These are phyloP conservation scores for Dendroctonus ponderosae DNA, from an alignment of 1,140 invertebrate genomes.

Conservation along the genomic window DNA sequence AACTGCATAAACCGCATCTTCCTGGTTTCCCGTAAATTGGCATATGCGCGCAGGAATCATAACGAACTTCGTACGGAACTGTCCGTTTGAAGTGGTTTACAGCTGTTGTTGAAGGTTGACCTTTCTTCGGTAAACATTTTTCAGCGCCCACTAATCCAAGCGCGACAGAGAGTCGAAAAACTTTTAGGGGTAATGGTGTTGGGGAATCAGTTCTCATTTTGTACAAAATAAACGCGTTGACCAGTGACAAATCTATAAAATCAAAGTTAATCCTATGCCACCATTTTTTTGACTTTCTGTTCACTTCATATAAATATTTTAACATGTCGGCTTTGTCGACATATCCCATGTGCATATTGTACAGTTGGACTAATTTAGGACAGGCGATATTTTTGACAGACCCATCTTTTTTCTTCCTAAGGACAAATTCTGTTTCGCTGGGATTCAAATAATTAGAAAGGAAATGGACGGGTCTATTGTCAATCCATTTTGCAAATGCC, in stretches of 20 bases:
- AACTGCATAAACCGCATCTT: too few species aligned
- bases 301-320: too few species aligned
- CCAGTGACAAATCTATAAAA: slow-evolving; percentile 34
- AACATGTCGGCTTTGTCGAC: too few species aligned
- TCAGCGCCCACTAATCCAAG: slow-evolving; percentile 31
- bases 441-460: slow-evolving; percentile 49
- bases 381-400: slow-evolving; percentile 22
- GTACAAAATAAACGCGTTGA: slow-evolving; percentile 34
- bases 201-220: slow-evolving; percentile 19
- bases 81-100: too few species aligned
- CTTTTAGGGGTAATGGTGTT: slow-evolving; percentile 15
- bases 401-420: slow-evolving; percentile 45
- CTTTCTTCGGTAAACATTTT: too few species aligned
- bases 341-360: too few species aligned
- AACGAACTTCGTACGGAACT: too few species aligned
- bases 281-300: too few species aligned
- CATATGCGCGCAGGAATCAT: too few species aligned
- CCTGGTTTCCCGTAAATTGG: too few species aligned
- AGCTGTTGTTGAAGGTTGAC: too few species aligned
- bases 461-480: slow-evolving; percentile 49
- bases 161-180: slow-evolving; percentile 31
- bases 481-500: slow-evolving; percentile 49
- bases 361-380: too few species aligned
- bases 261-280: slow-evolving; percentile 35
- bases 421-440: slow-evolving; percentile 40